Base-by-base conservation (phyloP, 2,797 vertebrate species). In the Decapterus maruadsi region DNA sequence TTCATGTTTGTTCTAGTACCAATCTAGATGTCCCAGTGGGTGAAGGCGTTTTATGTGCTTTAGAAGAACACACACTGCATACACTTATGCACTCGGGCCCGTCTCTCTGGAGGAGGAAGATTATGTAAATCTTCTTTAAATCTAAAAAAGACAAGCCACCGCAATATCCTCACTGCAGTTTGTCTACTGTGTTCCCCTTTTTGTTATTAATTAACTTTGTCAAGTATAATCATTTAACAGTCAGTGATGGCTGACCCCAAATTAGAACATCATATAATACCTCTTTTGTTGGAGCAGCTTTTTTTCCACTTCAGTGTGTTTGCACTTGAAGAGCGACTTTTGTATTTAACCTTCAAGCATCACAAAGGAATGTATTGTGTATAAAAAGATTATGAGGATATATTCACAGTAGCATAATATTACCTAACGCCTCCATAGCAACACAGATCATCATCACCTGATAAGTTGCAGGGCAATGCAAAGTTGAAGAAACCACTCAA, bases 1-100 rank as follows among this genome's bases (percentile, higher is more conserved):
- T 86, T 84, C 51, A 83, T 48, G 67, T 82, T 83, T 87, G 70
- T 64, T 78, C 61, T 57, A 16, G 31, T 51, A 57, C 81, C 54
- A 46, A 74, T 76, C 45, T 19, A 19, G 45, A 74, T 81, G 48
- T 69, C 36, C 77, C 40, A 1, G 46, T 65, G 62, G 62, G 43
- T 65, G 20, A 6, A 69, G 58, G 65, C 10, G 5, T 65, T 75
- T 77, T 64, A 67, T 90, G 80, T 58, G 46, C 58, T 81, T 78
- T 77, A 69, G 67, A 57, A 60, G 72, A 82, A 84, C 51, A 65
- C 60, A 17, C 20, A 40, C 46, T 55, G 65, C 42, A 69, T 57
- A 64, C 60, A 22, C 55, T 60, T 20, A 48, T 59, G 20, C 16
- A 67, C 56, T 43, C 26, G 40, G 34, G 60, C 48, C 65, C 17